Base-by-base conservation (phyloP, 2,797 vertebrate species). In the Gorsachius magnificus region DNA sequence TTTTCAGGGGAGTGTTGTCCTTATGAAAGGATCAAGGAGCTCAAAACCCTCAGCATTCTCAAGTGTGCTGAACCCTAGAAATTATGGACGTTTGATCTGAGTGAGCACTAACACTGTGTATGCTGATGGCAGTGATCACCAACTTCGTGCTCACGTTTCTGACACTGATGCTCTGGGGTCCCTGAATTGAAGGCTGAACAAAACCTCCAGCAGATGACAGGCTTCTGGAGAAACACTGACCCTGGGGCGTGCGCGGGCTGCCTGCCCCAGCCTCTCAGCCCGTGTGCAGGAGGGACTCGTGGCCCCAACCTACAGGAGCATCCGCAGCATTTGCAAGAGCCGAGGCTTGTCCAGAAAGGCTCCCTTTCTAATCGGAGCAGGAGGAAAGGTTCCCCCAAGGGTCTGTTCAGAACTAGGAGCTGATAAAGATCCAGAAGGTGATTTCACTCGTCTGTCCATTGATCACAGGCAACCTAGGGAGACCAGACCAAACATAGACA, bases 401-500 rank as follows among this genome's bases (percentile, higher is more conserved):
- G 29, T 75, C 84, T 50, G 78, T 12, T 89, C 82, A 78, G 87
- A 92, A 93, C 92, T 53, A 75, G 96, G 92, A 96, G 94, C 92
- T 91, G 92, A 96, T 92, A 43, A 80, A 93, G 92, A 94, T 97
- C 96, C 96, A 96, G 96, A 95, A 95, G 92, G 91, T 96, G 96
- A 97, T 94, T 97, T 97, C 96, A 96, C 89, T 95, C 4, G 5
- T 72, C 84, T 95, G 87, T 91, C 84, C 94, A 91, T 93, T 87
- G 96, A 95, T 96, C 96, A 83, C 57, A 94, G 94, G 96, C 95
- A 94, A 66, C 96, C 96, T 83, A 96, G 96, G 96, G 96, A 91
- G 92, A 97, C 94, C 89, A 96, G 96, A 97, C 95, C 96, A 97
- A 97, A 96, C 96, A 96, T 0, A 97, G 96, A 96, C 96, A 3